Base-by-base conservation (phyloP, 2,797 vertebrate genomes). In the Orestias chungarensis region DNA sequence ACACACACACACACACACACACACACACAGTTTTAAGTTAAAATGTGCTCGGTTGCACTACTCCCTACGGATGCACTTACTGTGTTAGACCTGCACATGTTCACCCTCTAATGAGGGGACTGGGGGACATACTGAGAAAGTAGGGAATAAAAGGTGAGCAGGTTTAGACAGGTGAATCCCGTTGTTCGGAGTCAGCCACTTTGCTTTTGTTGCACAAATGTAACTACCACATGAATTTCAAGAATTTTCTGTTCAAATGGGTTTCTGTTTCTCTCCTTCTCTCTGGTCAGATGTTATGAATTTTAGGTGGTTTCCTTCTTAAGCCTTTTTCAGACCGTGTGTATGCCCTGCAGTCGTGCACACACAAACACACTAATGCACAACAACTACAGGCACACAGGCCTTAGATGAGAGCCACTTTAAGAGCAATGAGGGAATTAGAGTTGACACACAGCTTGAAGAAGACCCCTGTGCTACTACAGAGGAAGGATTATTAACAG, bases 31-130 rank as follows among this genome's bases (percentile, higher is more conserved):
- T 65, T 79, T 75, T 85, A 40, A 54, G 74, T 78, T 64, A 68
- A 75, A 78, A 79, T 75, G 40, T 67, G 80, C 74, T 83, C 73
- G 73, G 29, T 78, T 70, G 80, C 66, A 62, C 66, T 64, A 82
- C 66, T 91, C 89, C 90, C 90, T 18, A 69, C 71, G 87, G 90
- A 90, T 29, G 38, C 78, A 89, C 86, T 88, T 87, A 87, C 77
- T 85, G 83, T 85, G 75, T 66, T 81, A 85, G 84, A 78, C 82
- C 78, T 73, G 78, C 80, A 83, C 74, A 73, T 74, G 81, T 78
- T 67, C 71, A 82, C 50, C 87, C 75, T 76, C 66, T 90, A 91
- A 92, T 90, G 86, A 90, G 87, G 76, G 69, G 75, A 82, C 71
- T 69, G 71, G 72, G 79, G 78, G 79, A 74, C 72, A 80, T 69